These are phyloP conservation scores for Heliothis peltigera DNA, from an alignment of 2,888 invertebrate species.

Conservation along the genomic window DNA sequence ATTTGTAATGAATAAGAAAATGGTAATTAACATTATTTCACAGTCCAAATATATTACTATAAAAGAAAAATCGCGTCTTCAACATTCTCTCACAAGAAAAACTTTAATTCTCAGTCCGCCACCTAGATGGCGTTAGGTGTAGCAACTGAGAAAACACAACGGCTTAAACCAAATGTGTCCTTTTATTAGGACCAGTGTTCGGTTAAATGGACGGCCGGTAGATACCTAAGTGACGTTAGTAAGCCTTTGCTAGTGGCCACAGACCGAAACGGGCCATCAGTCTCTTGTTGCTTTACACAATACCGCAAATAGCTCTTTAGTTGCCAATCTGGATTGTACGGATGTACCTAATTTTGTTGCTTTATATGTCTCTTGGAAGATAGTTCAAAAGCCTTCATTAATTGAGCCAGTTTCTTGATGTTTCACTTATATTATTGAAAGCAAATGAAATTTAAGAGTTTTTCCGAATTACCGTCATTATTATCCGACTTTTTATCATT, in stretches of 20 bases:
- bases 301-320: constrained; percentile 59
- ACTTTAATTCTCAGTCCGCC: constrained; percentile 39
- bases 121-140: constrained; percentile 60
- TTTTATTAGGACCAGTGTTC: constrained; percentile 57
- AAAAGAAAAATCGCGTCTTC: background rate
- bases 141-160: constrained; percentile 32
- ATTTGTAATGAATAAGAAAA: no score
- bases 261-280: constrained; percentile 57
- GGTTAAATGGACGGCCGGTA: constrained; percentile 56
- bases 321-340: constrained; percentile 43
- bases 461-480: no score
- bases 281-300: constrained; percentile 60
- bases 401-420: background rate
- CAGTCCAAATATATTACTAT: background rate
- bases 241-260: constrained; percentile 56
- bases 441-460: no score
- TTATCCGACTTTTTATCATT: no score
- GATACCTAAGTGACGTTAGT: constrained; percentile 57
- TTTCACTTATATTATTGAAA: no score
- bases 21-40: background rate
- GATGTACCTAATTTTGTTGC: constrained; percentile 42
- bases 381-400: background rate
- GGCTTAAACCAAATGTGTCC: constrained; percentile 55
- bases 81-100: constrained; percentile 15
- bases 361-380: background rate